phyloP scores from a whole-genome alignment of 2,113 vertebrate genomes.

The Pogonocichla stellata region DNA sequence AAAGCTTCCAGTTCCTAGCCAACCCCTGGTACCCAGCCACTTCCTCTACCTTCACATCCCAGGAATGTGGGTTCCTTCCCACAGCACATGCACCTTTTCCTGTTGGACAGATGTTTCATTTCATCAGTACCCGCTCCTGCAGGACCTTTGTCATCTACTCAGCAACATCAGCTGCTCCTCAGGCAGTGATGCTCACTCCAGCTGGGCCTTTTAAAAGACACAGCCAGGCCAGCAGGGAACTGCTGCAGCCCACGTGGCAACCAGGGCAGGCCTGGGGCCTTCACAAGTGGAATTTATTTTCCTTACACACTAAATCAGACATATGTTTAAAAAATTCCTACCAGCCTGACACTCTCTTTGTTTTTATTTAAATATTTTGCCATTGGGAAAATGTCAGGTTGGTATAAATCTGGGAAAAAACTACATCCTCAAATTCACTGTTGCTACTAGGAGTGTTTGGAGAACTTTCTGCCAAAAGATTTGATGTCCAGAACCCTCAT shows the following conservation, averaged over 20 bases:
- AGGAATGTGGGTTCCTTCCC: neutral
- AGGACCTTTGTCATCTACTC: neutral
- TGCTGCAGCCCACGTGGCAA: neutral
- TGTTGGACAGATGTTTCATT: neutral
- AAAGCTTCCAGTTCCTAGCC: neutral
- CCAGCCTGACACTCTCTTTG: neutral
- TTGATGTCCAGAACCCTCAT: neutral
- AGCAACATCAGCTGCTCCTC: neutral
- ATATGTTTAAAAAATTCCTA: neutral
- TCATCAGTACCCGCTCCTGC: neutral
- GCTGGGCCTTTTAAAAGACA: neutral
- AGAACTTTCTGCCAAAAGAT: neutral
- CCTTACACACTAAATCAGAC: neutral
- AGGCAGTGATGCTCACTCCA: neutral
- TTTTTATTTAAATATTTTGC: neutral
- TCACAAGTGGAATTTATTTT: neutral
- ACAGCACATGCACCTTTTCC: accelerated
- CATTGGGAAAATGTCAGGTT: neutral
- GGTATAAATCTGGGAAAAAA: neutral
- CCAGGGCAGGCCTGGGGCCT: neutral
- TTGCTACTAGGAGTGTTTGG: neutral
- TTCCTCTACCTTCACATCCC: neutral
- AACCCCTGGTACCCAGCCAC: neutral
- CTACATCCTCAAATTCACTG: neutral
- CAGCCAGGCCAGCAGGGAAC: neutral